Conservation (phyloP, 2,797 vertebrate species). For the Triplophysa yarkandensis region DNA sequence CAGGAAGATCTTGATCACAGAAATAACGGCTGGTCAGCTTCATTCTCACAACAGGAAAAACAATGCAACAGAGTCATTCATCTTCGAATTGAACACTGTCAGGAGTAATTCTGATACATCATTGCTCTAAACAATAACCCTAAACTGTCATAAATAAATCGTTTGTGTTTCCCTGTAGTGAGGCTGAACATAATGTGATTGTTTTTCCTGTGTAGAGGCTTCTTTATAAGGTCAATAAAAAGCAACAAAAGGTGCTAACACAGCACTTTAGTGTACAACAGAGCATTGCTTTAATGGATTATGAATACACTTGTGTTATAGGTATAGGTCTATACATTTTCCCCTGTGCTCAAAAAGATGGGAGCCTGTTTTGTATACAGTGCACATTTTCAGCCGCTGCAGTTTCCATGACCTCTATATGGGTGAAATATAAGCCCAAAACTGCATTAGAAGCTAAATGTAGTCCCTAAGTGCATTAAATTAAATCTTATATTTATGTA, state of each 20-base stretch:
- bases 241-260: neutral
- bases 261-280: neutral
- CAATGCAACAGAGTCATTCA: neutral
- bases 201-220: neutral
- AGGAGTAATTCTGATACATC: neutral
- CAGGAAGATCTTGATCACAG: neutral
- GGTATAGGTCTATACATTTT: constrained; percentile 17
- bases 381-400: constrained; percentile 11
- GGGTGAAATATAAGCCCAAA: constrained; percentile 21
- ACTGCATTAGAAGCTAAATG: constrained; percentile 8
- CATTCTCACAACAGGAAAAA: neutral
- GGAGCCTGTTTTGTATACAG: constrained; percentile 24
- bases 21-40: neutral
- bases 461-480: constrained; percentile 2
- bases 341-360: constrained; percentile 1
- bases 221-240: constrained; percentile 6
- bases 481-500: constrained; percentile 24
- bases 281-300: constrained; percentile 1
- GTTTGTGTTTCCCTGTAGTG: too few relatives aligned
- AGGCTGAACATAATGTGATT: neutral
- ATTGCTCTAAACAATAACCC: neutral
- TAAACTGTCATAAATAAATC: too few relatives aligned
- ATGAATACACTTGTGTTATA: neutral
- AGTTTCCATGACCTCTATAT: constrained; percentile 15
- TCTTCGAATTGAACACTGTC: constrained; percentile 1